phyloP scores from a whole-genome alignment of 2,113 vertebrate genomes.

The Candoia aspera region DNA sequence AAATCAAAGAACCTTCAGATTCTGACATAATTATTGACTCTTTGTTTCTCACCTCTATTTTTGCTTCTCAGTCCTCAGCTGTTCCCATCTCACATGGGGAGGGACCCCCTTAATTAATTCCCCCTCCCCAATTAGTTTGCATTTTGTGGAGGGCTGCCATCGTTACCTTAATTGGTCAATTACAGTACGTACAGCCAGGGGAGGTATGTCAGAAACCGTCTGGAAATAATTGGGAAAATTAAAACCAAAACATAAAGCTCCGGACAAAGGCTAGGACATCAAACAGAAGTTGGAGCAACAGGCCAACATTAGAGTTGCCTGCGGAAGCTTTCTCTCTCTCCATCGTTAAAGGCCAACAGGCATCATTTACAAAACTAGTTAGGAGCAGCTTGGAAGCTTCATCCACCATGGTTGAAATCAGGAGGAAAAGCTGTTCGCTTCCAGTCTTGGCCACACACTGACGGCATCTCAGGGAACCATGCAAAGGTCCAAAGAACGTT shows the following conservation, averaged over 20 bases:
- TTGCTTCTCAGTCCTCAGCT: not conserved
- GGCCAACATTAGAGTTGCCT: not conserved
- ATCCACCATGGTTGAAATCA: too few relatives aligned
- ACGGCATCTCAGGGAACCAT: too few relatives aligned
- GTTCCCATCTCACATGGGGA: not conserved
- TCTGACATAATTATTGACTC: not conserved
- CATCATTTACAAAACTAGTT: too few relatives aligned
- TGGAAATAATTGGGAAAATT: not conserved
- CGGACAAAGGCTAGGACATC: not conserved
- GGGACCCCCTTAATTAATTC: not conserved
- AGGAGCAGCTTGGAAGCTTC: too few relatives aligned
- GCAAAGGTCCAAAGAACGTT: too few relatives aligned
- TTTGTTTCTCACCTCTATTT: not conserved
- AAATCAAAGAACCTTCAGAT: not conserved
- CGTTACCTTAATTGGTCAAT: not conserved
- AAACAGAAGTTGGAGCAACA: not conserved
- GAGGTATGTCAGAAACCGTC: not conserved
- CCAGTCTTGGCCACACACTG: too few relatives aligned
- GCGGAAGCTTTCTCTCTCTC: too few relatives aligned
- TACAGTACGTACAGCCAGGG: not conserved
- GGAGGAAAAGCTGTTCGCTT: too few relatives aligned
- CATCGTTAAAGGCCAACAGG: too few relatives aligned
- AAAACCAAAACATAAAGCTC: not conserved
- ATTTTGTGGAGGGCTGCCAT: not conserved
- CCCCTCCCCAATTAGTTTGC: not conserved